phyloP scores from a whole-genome alignment of 2,113 vertebrate species.

The Channa maculata region DNA sequence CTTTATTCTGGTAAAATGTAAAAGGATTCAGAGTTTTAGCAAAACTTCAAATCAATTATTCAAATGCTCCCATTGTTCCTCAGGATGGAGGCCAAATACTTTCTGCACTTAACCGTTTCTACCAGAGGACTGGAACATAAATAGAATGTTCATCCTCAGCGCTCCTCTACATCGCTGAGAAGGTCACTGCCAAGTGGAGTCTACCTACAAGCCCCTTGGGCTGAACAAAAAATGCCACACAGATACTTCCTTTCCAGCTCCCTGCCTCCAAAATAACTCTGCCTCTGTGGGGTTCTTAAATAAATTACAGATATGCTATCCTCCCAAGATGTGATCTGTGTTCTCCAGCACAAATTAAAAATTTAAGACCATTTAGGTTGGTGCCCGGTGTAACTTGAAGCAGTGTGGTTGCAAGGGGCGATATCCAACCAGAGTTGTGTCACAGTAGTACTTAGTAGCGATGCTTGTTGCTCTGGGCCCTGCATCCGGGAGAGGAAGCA shows the following conservation, averaged over 20 bases:
- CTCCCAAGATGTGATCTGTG: slow-evolving; percentile 82
- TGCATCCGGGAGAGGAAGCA: slow-evolving; percentile 42
- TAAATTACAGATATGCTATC: slow-evolving; percentile 82
- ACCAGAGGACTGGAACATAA: slow-evolving; percentile 52
- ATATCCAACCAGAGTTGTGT: slow-evolving; percentile 71
- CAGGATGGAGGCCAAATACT: slow-evolving; percentile 25
- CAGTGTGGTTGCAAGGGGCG: slow-evolving; percentile 67
- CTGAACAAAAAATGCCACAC: slow-evolving; percentile 61
- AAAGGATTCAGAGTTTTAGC: slow-evolving; percentile 54
- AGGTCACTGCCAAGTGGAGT: slow-evolving; percentile 68
- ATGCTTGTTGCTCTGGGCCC: slow-evolving; percentile 61
- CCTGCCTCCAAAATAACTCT: slow-evolving; percentile 74
- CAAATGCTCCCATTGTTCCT: slow-evolving; percentile 55
- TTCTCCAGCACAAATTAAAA: slow-evolving; percentile 81
- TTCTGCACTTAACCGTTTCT: slow-evolving; percentile 42
- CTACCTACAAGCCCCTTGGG: slow-evolving; percentile 67
- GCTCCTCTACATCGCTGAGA: slow-evolving; percentile 54
- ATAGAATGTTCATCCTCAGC: slow-evolving; percentile 63
- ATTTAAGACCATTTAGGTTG: slow-evolving; percentile 82
- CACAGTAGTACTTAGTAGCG: slow-evolving; percentile 59
- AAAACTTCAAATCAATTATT: slow-evolving; percentile 71
- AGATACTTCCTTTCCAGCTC: slow-evolving; percentile 70
- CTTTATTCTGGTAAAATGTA: slow-evolving; percentile 50
- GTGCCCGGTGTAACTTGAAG: slow-evolving; percentile 76
- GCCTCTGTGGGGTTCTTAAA: slow-evolving; percentile 73